These are phyloP conservation scores for Epizoanthus ramosus DNA, from an alignment of 92 coral and sea anemone species.

Conservation along the genomic window DNA sequence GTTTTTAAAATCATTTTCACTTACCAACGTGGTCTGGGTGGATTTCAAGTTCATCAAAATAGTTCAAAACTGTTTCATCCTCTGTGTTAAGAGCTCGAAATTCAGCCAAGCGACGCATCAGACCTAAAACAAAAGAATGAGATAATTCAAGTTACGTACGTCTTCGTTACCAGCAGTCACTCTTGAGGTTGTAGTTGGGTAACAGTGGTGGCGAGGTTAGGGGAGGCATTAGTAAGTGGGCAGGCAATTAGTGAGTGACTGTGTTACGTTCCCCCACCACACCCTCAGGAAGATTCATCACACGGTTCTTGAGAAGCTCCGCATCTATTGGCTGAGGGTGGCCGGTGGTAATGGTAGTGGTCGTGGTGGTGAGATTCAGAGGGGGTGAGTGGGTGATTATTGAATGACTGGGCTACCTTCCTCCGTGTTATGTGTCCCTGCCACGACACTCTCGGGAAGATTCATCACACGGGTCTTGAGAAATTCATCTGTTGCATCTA, in stretches of 20 bases:
- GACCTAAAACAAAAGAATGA: slow-evolving; percentile 47
- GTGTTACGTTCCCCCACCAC: too few species aligned
- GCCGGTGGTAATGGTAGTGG: too few species aligned
- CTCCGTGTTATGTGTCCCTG: slow-evolving; percentile 98
- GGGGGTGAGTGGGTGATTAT: neutral
- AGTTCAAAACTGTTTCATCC: slow-evolving; percentile 95
- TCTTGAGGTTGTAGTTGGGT: neutral
- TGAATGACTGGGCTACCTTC: slow-evolving; percentile 63
- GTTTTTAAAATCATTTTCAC: neutral
- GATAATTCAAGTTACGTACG: neutral
- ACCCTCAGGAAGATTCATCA: too few species aligned
- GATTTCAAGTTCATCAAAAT: slow-evolving; percentile 96
- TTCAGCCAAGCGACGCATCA: slow-evolving; percentile 90
- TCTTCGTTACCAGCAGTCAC: neutral
- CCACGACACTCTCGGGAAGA: slow-evolving; percentile 96
- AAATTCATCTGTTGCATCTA: slow-evolving; percentile 94
- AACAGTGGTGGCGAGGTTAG: too few species aligned
- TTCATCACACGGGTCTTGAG: slow-evolving; percentile 95
- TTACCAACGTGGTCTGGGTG: slow-evolving; percentile 95
- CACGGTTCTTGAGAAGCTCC: too few species aligned
- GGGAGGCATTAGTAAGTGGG: neutral
- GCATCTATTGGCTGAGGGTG: too few species aligned
- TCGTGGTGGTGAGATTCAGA: too few species aligned
- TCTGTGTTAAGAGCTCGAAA: slow-evolving; percentile 92
- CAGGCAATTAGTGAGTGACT: too few species aligned